Conservation (phyloP, 92 coral and sea anemone species). For the Epizoanthus rinbou region DNA sequence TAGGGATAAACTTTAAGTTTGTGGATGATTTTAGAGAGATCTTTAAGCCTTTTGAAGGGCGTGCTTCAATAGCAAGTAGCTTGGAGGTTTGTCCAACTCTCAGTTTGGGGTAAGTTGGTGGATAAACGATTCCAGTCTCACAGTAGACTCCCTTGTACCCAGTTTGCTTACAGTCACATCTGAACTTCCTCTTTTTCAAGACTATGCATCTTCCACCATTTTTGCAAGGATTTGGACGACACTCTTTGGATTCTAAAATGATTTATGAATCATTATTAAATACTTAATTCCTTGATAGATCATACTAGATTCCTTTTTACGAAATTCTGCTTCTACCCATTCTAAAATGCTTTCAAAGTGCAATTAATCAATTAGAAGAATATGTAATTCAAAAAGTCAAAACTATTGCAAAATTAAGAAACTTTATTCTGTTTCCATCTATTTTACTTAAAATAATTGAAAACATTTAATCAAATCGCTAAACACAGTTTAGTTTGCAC, state of each 20-base stretch:
- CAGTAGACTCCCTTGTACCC: conserved; percentile 62
- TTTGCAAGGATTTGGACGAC: conserved; percentile 60
- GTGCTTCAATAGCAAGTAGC: conserved; percentile 32
- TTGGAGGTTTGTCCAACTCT: conserved; percentile 5
- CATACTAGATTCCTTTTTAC: too few species aligned
- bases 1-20: conserved; percentile 41
- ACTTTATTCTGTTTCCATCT: too few species aligned
- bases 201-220: conserved; percentile 59
- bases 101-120: conserved; percentile 59
- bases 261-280: background rate
- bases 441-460: too few species aligned
- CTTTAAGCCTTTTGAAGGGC: conserved; percentile 40
- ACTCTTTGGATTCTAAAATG: conserved; percentile 54
- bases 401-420: too few species aligned
- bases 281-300: background rate
- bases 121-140: conserved; percentile 48
- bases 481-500: too few species aligned
- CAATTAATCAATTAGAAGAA: too few species aligned
- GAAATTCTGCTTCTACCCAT: too few species aligned
- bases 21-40: conserved; percentile 42
- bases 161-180: conserved; percentile 61
- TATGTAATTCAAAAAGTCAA: too few species aligned
- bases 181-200: background rate
- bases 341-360: too few species aligned
- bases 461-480: too few species aligned